Evolutionary conservation across 2,113 vertebrate species (phyloP).

Genomic region (Alouatta palliata): DNA sequence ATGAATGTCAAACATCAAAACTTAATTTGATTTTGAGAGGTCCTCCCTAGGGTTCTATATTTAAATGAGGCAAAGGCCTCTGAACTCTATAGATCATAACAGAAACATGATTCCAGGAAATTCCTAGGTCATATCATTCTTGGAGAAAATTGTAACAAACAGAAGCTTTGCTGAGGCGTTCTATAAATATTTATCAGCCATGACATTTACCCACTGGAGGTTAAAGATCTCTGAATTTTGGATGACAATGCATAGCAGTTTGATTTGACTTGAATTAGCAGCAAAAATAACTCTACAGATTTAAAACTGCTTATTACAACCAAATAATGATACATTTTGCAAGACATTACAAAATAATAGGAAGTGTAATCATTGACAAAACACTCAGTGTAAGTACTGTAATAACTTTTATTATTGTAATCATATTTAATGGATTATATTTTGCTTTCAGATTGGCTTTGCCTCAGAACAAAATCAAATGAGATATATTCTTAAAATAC

Average conservation of each 20-base stretch:
- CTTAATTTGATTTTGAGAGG: constrained; percentile 65
- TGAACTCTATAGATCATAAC: constrained; percentile 63
- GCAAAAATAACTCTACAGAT: constrained; percentile 63
- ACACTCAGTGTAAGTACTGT: not conserved
- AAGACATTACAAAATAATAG: not conserved
- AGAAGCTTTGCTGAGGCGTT: constrained; percentile 72
- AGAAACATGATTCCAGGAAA: constrained; percentile 63
- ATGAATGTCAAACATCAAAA: constrained; percentile 50
- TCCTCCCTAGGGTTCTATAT: constrained; percentile 20
- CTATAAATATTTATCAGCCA: constrained; percentile 79
- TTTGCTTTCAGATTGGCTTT: constrained; percentile 41
- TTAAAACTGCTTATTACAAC: constrained; percentile 48
- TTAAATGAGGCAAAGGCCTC: not conserved
- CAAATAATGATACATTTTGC: constrained; percentile 42
- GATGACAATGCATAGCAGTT: constrained; percentile 65
- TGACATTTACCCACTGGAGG: constrained; percentile 74
- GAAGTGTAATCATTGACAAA: constrained; percentile 25
- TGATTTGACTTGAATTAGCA: constrained; percentile 71
- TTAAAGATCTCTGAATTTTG: constrained; percentile 74
- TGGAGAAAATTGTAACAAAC: constrained; percentile 74
- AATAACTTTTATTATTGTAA: not conserved
- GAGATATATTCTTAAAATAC: not conserved
- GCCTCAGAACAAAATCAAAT: constrained; percentile 35
- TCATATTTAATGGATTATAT: constrained; percentile 39
- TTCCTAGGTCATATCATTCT: constrained; percentile 67